phyloP scores from a whole-genome alignment of 2,888 invertebrate species.

The Elmis aenea region DNA sequence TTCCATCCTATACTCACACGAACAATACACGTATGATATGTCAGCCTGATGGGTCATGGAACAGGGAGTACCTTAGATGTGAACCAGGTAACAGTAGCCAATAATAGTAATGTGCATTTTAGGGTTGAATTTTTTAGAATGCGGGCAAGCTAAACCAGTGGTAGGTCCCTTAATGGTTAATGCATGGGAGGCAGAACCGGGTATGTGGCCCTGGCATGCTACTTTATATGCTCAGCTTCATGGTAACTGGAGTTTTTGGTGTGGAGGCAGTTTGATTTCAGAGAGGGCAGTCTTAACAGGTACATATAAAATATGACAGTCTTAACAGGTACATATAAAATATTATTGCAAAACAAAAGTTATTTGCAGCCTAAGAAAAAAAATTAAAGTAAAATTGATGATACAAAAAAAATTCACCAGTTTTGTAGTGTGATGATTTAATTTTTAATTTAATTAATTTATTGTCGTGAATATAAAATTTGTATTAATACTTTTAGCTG shows the following conservation, averaged over 20 bases:
- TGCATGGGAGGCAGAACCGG: constrained; percentile 41
- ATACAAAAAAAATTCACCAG: too few species aligned
- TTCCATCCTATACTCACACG: constrained; percentile 28
- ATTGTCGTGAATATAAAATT: neutral
- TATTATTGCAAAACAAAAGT: too few species aligned
- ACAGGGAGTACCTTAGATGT: constrained; percentile 39
- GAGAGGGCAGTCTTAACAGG: constrained; percentile 44
- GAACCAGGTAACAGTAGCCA: constrained; percentile 39
- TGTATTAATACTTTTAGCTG: constrained; percentile 33
- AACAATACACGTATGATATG: constrained; percentile 35
- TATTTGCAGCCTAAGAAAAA: too few species aligned
- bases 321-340: too few species aligned
- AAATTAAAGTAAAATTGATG: too few species aligned
- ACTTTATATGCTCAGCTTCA: constrained; percentile 48
- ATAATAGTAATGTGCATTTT: too few species aligned
- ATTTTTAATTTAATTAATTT: neutral
- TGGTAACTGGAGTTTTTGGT: constrained; percentile 48
- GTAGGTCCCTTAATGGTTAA: constrained; percentile 43
- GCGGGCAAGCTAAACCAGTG: constrained; percentile 36
- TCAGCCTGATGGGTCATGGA: constrained; percentile 46
- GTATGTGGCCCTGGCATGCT: constrained; percentile 54
- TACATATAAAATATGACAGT: constrained; percentile 9
- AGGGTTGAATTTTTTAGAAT: constrained; percentile 21
- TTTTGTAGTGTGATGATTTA: too few species aligned
- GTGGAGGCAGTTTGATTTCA: constrained; percentile 53